Evolutionary conservation across 1,140 invertebrate genomes (phyloP).

Genomic region (Bactericera cockerelli): DNA sequence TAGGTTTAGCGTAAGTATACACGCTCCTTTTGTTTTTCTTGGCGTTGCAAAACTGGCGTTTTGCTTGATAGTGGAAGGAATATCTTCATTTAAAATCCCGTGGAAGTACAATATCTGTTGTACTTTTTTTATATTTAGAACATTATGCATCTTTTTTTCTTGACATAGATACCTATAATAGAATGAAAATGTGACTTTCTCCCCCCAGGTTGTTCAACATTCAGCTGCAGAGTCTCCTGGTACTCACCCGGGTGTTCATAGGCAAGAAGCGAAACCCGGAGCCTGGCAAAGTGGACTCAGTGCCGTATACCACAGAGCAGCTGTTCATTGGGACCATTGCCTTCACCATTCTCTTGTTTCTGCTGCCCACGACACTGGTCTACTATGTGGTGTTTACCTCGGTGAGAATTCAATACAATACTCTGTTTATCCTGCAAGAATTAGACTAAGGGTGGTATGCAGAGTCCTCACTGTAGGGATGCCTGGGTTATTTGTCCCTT

Average conservation of each 20-base stretch:
- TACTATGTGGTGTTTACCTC: conserved; percentile 79
- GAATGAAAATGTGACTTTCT: conserved; percentile 27
- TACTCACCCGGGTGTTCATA: conserved; percentile 71
- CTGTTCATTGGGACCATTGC: conserved; percentile 76
- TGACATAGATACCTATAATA: no score
- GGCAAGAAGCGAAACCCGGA: conserved; percentile 86
- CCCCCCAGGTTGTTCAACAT: conserved; percentile 62
- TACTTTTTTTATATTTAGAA: background rate
- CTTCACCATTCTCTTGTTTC: conserved; percentile 74
- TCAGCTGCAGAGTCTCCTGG: conserved; percentile 56
- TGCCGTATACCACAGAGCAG: conserved; percentile 65
- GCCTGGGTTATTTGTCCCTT: no score
- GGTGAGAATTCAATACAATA: no score
- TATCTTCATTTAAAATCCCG: no score
- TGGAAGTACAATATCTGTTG: no score
- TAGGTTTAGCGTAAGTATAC: no score
- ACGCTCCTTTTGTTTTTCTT: no score
- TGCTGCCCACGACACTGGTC: conserved; percentile 74
- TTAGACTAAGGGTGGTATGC: no score
- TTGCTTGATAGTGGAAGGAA: no score
- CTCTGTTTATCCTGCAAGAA: no score
- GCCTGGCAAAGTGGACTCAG: conserved; percentile 59
- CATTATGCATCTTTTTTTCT: background rate
- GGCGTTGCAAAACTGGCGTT: no score
- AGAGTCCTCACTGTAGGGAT: no score